Conservation (phyloP, 2,113 vertebrate species). For the Lonchura striata region DNA sequence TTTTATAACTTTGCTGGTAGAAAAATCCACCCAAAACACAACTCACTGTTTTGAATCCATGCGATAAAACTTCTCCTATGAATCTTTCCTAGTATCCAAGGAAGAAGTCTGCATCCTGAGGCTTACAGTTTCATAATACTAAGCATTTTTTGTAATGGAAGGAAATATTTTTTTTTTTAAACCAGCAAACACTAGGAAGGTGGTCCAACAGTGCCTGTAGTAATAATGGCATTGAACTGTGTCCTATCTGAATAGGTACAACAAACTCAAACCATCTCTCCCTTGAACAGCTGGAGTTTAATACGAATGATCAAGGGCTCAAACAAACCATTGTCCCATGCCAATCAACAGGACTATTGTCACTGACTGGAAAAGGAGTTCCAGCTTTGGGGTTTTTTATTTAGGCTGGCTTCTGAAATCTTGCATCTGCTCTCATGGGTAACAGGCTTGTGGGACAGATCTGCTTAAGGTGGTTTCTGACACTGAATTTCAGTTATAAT, state of each 20-base stretch:
- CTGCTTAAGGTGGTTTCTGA: not conserved
- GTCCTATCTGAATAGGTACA: not conserved
- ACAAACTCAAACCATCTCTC: not conserved
- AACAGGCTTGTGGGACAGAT: not conserved
- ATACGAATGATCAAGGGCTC: not conserved
- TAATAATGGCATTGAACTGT: not conserved
- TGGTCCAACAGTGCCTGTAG: not conserved
- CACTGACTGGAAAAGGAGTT: not conserved
- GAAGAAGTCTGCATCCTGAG: not conserved
- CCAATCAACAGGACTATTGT: not conserved
- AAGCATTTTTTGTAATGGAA: not conserved
- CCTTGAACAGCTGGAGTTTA: not conserved
- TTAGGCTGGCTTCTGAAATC: not conserved
- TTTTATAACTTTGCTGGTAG: slow-evolving; percentile 18
- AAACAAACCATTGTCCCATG: not conserved
- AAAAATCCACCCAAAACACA: not conserved
- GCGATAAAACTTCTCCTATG: not conserved
- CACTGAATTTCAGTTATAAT: not conserved
- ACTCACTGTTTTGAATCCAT: not conserved
- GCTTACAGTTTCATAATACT: not conserved
- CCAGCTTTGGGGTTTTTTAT: not conserved
- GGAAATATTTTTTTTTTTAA: not conserved
- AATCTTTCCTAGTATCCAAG: not conserved
- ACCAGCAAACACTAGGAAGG: not conserved
- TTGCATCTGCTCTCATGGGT: not conserved